Evolutionary conservation across 2,888 invertebrate species (phyloP), one percentile per base, ranked within the genome.

Genomic region (Chouioia cunea): DNA sequence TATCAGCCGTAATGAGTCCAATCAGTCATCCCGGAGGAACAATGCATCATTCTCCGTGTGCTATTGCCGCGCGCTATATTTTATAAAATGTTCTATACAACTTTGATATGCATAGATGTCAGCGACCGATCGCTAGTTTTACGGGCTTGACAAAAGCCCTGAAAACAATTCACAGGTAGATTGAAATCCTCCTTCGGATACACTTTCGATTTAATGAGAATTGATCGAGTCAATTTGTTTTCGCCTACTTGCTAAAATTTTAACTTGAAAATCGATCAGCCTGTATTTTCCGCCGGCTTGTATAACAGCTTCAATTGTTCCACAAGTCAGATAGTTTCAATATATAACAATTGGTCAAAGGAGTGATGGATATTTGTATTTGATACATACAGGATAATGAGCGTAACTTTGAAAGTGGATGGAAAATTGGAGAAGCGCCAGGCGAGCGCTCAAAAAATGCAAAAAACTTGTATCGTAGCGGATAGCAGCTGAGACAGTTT

Each of bases 11-110:
- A 65, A 70, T 62, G 70, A 65, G 65, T 54, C 60, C 12, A 44
- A 70, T 70, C 70, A 65, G 43, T 70, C 70, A 65, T 70, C 48
- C 54, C n/a, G 12, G 20, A 2, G 8, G 15, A 47, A 62, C 54
- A 54, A 70, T 70, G 62, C 65, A 52, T 70, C 70, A 62, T 18
- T 54, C 73, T 53, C 47, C 53, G n/a, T n/a, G n/a, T 62, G 63
- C 76, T 76, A 71, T 20, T 48, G 59, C 43, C 10, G 4, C 43
- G 57, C 54, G n/a, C 4, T 14, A 23, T 27, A 3, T 14, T 22
- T 36, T 18, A 16, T n/a, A n/a, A n/a, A n/a, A n/a, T n/a, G n/a
- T n/a, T n/a, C 63, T 53, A 53, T 53, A 64, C 47, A 56, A 56
- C 56, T 65, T 27, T n/a, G 48, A 36, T 56, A 18, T 18, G 48